A percentile compares a stretch with the other conserved stretches of the same genome.
Evolutionary conservation across 2,113 vertebrate species (phyloP).

Genomic region (Hydrochoerus hydrochaeris): DNA sequence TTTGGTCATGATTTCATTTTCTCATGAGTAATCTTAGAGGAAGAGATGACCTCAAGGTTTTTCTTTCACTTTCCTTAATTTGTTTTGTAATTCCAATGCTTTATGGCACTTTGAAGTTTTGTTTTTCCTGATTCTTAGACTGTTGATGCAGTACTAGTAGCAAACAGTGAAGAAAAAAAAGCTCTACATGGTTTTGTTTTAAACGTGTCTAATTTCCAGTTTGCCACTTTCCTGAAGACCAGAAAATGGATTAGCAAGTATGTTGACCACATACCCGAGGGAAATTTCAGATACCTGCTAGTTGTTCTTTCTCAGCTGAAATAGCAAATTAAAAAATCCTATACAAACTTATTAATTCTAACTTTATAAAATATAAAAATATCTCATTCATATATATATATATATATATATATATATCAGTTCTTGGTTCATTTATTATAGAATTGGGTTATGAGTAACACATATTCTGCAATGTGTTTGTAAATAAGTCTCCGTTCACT

Average conservation of each 20-base stretch:
- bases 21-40: neutral
- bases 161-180: neutral
- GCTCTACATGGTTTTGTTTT: neutral
- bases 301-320: constrained; percentile 69
- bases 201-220: neutral
- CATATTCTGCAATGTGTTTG: constrained; percentile 68
- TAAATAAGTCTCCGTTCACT: constrained; percentile 80
- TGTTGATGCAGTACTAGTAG: neutral
- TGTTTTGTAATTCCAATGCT: neutral
- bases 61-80: neutral
- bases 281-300: constrained; percentile 52
- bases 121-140: neutral
- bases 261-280: constrained; percentile 53
- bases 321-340: constrained; percentile 69
- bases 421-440: neutral
- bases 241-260: constrained; percentile 54
- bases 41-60: neutral
- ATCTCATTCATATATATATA: neutral
- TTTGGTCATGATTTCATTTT: neutral
- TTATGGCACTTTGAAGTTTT: neutral
- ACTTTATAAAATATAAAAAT: constrained; percentile 76
- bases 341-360: constrained; percentile 70
- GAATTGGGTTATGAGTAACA: constrained; percentile 55
- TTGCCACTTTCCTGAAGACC: neutral
- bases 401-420: neutral